Evolutionary conservation across 2,113 vertebrate species (phyloP), one percentile per base, ranked within the genome.

Genomic region (Microcebus murinus): DNA sequence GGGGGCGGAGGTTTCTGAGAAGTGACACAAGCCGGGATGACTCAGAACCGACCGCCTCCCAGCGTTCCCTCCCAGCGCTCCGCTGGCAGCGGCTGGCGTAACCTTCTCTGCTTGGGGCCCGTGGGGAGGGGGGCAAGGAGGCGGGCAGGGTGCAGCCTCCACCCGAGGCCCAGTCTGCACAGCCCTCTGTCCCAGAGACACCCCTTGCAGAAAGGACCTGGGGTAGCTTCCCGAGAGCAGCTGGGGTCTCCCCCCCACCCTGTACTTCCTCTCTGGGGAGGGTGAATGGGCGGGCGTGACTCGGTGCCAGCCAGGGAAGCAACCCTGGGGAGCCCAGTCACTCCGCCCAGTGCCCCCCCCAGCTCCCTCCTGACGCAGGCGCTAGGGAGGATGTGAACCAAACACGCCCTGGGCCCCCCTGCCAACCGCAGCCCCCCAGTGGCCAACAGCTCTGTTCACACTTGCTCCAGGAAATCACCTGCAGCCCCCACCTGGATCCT

Each of bases 1-100:
- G 65, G 83, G 90, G 80, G 88, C 1, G 93, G 86, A 87, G 96
- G 94, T 93, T 98, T 98, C 98, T 98, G 97, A 98, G 98, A 98
- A 98, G 96, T 98, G 97, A 98, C 97, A 97, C 10, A 91, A 84
- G 82, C 85, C 13, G 0, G 65, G 91, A 83, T 98, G 97, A 98
- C 63, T 97, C 97, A 98, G 88, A 95, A 23, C 87, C 31, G 68
- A 63, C 95, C 4, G 83, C 97, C 97, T 96, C 96, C 90, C 77
- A 50, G 42, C 45, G 1, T 79, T 93, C 65, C 93, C 84, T 76
- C 84, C 96, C 76, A 67, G 93, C 80, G 68, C 96, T 84, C 65
- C 6, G 36, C 91, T 88, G 95, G 94, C 92, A 90, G 80, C 13
- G 23, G 79, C 96, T 93, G 91, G 96, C 21, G 59, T 77, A 96